These are phyloP conservation scores for Pelobates cultripes DNA, from an alignment of 2,797 vertebrate genomes.

Conservation along the genomic window DNA sequence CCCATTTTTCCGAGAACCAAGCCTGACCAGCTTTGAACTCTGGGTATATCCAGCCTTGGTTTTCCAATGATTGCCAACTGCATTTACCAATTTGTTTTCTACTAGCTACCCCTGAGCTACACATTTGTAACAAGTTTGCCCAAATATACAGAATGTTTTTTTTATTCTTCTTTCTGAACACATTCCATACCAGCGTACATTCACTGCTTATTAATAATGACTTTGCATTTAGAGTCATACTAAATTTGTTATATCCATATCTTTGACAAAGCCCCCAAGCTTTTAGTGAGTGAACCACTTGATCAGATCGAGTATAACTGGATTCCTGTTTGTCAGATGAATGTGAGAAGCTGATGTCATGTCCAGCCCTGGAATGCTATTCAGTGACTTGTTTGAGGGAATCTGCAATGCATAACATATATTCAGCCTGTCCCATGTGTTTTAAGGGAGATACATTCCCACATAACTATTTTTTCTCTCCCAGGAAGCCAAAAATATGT, in stretches of 20 bases:
- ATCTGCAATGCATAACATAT: not conserved
- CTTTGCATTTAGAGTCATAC: not conserved
- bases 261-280: not conserved
- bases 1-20: too few relatives aligned
- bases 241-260: not conserved
- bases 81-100: too few relatives aligned
- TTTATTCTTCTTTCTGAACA: too few relatives aligned
- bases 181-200: not conserved
- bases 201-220: not conserved
- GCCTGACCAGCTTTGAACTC: too few relatives aligned
- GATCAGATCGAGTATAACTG: not conserved
- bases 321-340: not conserved
- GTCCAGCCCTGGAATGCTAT: slow-evolving; percentile 5
- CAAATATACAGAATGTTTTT: too few relatives aligned
- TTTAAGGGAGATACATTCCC: slow-evolving; percentile 24
- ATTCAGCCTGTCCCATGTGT: slow-evolving; percentile 11
- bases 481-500: slow-evolving; percentile 40
- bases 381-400: slow-evolving; percentile 5
- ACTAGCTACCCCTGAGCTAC: too few relatives aligned
- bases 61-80: too few relatives aligned
- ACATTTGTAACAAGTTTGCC: too few relatives aligned
- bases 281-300: not conserved
- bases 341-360: slow-evolving; percentile 1
- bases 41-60: too few relatives aligned
- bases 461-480: slow-evolving; percentile 34